Evolutionary conservation across 2,797 vertebrate genomes (phyloP), one percentile per base, ranked within the genome.

Genomic region (Brachyalestes nurse): DNA sequence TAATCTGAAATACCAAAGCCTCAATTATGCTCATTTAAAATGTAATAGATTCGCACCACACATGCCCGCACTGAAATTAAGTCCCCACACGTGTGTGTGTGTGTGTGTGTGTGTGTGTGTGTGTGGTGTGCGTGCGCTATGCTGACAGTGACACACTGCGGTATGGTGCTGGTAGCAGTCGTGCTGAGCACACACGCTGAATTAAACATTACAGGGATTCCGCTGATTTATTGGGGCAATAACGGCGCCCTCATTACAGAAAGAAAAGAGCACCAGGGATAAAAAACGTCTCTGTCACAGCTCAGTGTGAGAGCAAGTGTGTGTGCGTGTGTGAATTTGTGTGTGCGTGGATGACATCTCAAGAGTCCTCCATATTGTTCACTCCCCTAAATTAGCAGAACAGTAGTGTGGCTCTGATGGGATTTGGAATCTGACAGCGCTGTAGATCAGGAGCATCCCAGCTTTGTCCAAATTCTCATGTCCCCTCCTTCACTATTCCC

Each of bases 161-260:
- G 94, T 95, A 95, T 95, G 95, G 97, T 97, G 96, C 95, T 95
- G 95, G 93, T 95, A 96, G 96, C 96, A 95, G 95, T 95, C 95
- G 86, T 89, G 90, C 90, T 93, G 97, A 97, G 97, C 97, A 99
- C 97, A 99, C 98, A 99, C 95, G 92, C 96, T 99, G 97, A 99
- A 99, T 99, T 99, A 99, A 99, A 98, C 97, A 99, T 99, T 96
- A 97, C 95, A 82, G 94, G 88, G 96, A 97, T 96, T 97, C 94
- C 90, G 88, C 97, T 99, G 97, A 99, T 99, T 99, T 98, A 99
- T 99, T 96, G 96, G 95, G 93, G 96, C 98, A 99, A 99, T 99
- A 99, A 99, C 96, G 95, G 95, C 93, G 93, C 84, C 95, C 97
- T 99, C 97, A 99, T 99, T 99, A 99, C 97, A 97, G 97, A 92